These are phyloP conservation scores for Thalassaphorura encarpata DNA, from an alignment of 1,140 invertebrate genomes.

Conservation along the genomic window DNA sequence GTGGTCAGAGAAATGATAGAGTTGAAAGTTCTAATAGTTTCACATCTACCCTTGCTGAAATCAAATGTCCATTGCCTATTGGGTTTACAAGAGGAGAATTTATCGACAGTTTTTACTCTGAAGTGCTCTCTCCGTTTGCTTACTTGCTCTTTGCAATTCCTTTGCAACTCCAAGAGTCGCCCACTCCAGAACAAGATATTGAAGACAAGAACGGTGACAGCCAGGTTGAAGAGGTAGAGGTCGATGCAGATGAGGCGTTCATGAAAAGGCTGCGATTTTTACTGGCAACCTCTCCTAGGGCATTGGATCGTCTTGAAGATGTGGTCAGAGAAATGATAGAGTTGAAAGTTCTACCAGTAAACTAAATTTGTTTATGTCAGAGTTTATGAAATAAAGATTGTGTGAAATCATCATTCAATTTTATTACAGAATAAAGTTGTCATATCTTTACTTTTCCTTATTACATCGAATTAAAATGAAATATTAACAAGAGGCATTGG, in stretches of 20 bases:
- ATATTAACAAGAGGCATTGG: too few species aligned
- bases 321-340: not conserved
- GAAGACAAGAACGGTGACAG: not conserved
- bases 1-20: not conserved
- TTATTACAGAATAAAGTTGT: not conserved
- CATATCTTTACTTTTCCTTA: not conserved
- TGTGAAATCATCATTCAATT: not conserved
- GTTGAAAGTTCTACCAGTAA: not conserved
- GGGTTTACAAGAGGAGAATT: constrained; percentile 16
- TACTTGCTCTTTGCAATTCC: constrained; percentile 19
- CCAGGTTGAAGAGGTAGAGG: not conserved
- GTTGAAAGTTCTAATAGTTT: constrained; percentile 18
- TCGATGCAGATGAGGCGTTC: not conserved
- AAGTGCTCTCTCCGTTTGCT: not conserved
- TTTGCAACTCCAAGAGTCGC: constrained; percentile 16
- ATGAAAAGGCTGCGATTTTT: not conserved
- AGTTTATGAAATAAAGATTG: not conserved
- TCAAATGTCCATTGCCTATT: constrained; percentile 1
- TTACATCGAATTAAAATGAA: too few species aligned
- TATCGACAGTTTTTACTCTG: constrained; percentile 14
- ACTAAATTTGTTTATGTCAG: not conserved
- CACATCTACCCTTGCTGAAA: not conserved
- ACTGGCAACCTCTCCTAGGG: not conserved
- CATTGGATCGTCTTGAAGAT: not conserved
- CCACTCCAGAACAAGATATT: not conserved